phyloP scores from a whole-genome alignment of 2,797 vertebrate genomes.

The Ptychobarbus kaznakovi region DNA sequence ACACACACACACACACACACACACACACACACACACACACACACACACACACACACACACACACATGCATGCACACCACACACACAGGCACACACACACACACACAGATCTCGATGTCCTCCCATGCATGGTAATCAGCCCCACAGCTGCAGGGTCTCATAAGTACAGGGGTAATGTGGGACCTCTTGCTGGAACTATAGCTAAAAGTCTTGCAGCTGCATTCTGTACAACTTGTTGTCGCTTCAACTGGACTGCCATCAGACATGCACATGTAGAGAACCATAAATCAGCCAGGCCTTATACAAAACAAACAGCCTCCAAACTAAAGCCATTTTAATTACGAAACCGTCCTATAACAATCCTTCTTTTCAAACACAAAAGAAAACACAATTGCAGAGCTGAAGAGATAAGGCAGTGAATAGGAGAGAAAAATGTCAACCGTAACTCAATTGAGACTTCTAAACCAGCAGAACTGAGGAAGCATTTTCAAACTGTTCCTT shows the following conservation, averaged over 20 bases:
- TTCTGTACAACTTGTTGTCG: too few relatives aligned
- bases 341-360: conserved; percentile 45
- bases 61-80: conserved; percentile 1
- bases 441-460: conserved; percentile 28
- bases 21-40: not conserved
- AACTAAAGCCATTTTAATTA: conserved; percentile 44
- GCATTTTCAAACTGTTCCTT: conserved; percentile 41
- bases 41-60: not conserved
- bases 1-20: conserved; percentile 14
- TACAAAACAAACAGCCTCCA: conserved; percentile 24
- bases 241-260: conserved; percentile 10
- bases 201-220: too few relatives aligned
- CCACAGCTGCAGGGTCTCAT: conserved; percentile 42
- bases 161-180: not conserved
- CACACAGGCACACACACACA: not conserved
- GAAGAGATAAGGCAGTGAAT: conserved; percentile 44
- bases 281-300: conserved; percentile 41
- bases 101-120: conserved; percentile 40
- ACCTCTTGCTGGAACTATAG: too few relatives aligned
- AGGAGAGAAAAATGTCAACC: conserved; percentile 27
- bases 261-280: conserved; percentile 34
- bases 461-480: conserved; percentile 33
- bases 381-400: conserved; percentile 39
- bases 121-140: conserved; percentile 50
- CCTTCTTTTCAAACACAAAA: conserved; percentile 45